These are phyloP conservation scores for Ovis canadensis DNA, from an alignment of 2,113 vertebrate species.

Conservation along the genomic window DNA sequence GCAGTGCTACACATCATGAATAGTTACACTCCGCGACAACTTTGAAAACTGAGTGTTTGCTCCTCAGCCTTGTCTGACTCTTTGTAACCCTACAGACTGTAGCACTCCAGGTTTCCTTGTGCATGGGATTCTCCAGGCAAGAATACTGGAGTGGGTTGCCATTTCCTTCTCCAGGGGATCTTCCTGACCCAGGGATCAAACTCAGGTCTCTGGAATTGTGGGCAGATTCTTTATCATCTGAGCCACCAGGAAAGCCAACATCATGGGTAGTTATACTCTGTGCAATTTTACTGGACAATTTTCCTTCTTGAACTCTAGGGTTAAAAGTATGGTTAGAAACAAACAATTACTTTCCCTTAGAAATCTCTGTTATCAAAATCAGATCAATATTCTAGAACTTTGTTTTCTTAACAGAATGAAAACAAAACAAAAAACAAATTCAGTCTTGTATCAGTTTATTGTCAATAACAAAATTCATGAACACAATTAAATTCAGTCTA, in stretches of 20 bases:
- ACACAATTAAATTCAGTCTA: not conserved
- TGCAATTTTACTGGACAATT: not conserved
- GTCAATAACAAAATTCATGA: not conserved
- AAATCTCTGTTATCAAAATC: not conserved
- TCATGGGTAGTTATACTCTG: not conserved
- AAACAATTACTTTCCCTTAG: not conserved
- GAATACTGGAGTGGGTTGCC: not conserved
- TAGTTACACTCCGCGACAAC: not conserved
- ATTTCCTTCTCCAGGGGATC: not conserved
- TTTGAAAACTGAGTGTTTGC: not conserved
- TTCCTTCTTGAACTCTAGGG: not conserved
- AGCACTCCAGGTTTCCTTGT: not conserved
- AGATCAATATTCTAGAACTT: not conserved
- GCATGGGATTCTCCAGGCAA: not conserved
- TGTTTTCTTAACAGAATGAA: not conserved
- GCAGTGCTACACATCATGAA: not conserved
- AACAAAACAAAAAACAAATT: not conserved
- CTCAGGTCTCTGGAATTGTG: not conserved
- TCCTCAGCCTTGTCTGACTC: not conserved
- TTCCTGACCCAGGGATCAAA: not conserved
- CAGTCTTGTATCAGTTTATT: not conserved
- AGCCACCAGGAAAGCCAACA: not conserved
- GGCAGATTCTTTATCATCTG: not conserved
- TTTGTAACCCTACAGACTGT: not conserved
- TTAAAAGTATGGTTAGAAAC: not conserved